Percentiles rank a stretch among this genome's conserved stretches.
Evolutionary conservation across 2,113 vertebrate species (phyloP).

Genomic region (Polyodon spathula): DNA sequence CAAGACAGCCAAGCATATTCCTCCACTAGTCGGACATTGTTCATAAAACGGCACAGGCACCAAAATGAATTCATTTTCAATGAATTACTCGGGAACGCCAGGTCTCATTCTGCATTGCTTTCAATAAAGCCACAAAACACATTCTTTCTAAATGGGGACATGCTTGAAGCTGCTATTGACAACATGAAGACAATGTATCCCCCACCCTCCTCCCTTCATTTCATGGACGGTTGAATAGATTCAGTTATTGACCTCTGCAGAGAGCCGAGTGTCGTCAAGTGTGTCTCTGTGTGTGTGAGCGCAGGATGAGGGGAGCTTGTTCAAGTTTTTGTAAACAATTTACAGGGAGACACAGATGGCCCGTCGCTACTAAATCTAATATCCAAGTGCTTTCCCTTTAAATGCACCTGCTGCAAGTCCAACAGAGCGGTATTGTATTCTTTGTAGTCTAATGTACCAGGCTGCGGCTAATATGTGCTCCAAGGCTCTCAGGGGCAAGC

Average conservation of each 20-base stretch:
- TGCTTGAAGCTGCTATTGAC: neutral
- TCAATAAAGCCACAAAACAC: neutral
- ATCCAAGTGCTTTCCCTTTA: slow-evolving; percentile 8
- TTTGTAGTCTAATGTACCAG: slow-evolving; percentile 9
- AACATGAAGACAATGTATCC: neutral
- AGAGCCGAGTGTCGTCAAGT: neutral
- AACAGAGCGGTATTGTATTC: slow-evolving; percentile 5
- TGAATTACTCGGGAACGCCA: no score
- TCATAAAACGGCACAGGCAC: no score
- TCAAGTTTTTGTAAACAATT: slow-evolving; percentile 16
- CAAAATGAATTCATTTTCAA: no score
- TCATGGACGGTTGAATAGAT: slow-evolving; percentile 15
- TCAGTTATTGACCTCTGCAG: slow-evolving; percentile 6
- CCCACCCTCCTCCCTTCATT: neutral
- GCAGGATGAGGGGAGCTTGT: slow-evolving; percentile 8
- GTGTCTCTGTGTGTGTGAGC: slow-evolving; percentile 11
- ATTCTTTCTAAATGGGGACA: neutral
- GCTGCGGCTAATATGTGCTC: slow-evolving; percentile 21
- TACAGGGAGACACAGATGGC: slow-evolving; percentile 30
- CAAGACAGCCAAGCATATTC: no score
- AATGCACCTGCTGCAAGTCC: slow-evolving; percentile 22
- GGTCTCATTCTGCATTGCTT: no score
- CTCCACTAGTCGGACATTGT: no score
- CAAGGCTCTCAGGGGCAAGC: slow-evolving; percentile 27
- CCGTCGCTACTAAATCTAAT: slow-evolving; percentile 22